Evolutionary conservation across 2,797 vertebrate genomes (phyloP), one percentile per base, ranked within the genome.

Genomic region (Capromys pilorides): DNA sequence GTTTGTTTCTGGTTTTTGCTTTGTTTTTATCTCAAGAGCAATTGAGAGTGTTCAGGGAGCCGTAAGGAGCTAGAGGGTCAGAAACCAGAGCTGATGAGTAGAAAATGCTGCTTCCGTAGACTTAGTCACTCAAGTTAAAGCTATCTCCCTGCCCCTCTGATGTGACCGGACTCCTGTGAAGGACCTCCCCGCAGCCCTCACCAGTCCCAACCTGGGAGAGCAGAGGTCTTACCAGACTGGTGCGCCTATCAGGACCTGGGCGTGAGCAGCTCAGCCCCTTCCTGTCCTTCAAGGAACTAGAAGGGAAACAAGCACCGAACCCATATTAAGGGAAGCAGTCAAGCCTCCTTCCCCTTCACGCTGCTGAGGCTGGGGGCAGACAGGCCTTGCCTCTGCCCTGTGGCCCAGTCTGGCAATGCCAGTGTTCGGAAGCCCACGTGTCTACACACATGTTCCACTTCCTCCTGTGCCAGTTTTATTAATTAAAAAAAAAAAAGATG

Each of bases 141-240:
- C 21, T 45, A 10, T 21, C 51, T 39, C n/a, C 5, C n/a, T 13
- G 41, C n/a, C 13, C 4, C 7, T 10, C 12, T 14, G 33, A 64
- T 31, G 22, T 59, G 6, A n/a, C 0, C 11, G 5, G 16, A 1
- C 45, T 49, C 79, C 54, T 14, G 22, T 1, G 22, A 6, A 0
- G 2, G 2, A 51, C 14, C 45, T 79, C 71, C 59, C 64, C 1
- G 1, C 19, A 39, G 24, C 45, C 36, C 59, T 61, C 33, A 28
- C 41, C 6, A 13, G 28, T 24, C 28, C 26, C 31, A 39, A 45
- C n/a, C 39, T 41, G 24, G 36, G 61, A 71, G 24, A 39, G 41
- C 9, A 0, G 54, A 82, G 5, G 49, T 26, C 81, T 86, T 10
- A 16, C n/a, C 16, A 13, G 12, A 57, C 3, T 18, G 66, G 16